phyloP scores from a whole-genome alignment of 2,113 vertebrate genomes.

The Epinephelus cyanopodus region DNA sequence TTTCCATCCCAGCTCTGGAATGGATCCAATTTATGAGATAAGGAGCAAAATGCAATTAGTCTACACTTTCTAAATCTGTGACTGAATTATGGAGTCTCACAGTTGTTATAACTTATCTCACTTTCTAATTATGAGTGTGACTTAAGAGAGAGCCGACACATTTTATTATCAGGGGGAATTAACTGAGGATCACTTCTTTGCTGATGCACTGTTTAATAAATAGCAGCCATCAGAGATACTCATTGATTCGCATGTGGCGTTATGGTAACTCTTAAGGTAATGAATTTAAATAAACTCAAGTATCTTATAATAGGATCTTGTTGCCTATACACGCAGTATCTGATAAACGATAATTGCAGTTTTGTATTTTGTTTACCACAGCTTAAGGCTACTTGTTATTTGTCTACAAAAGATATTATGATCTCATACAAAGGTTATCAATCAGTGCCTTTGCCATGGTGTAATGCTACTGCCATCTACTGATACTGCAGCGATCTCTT shows the following conservation, averaged over 20 bases:
- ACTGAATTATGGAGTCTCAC: conserved; percentile 57
- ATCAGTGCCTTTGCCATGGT: conserved; percentile 37
- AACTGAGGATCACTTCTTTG: conserved; percentile 30
- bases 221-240: conserved; percentile 38
- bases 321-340: conserved; percentile 20
- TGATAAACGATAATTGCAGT: conserved; percentile 58
- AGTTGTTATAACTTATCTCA: conserved; percentile 63
- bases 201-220: conserved; percentile 50
- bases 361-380: conserved; percentile 54
- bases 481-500: conserved; percentile 38
- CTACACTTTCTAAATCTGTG: conserved; percentile 67
- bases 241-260: conserved; percentile 20
- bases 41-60: conserved; percentile 75
- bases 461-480: conserved; percentile 81
- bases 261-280: conserved; percentile 15
- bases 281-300: conserved; percentile 50
- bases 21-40: conserved; percentile 76
- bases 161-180: conserved; percentile 40
- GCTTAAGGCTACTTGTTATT: conserved; percentile 49
- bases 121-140: conserved; percentile 62
- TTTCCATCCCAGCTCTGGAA: conserved; percentile 58
- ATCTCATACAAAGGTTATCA: conserved; percentile 36
- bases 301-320: conserved; percentile 35
- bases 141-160: conserved; percentile 34
- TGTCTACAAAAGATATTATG: conserved; percentile 30